phyloP scores from a whole-genome alignment of 2,888 invertebrate genomes.

The Cosmia pyralina region DNA sequence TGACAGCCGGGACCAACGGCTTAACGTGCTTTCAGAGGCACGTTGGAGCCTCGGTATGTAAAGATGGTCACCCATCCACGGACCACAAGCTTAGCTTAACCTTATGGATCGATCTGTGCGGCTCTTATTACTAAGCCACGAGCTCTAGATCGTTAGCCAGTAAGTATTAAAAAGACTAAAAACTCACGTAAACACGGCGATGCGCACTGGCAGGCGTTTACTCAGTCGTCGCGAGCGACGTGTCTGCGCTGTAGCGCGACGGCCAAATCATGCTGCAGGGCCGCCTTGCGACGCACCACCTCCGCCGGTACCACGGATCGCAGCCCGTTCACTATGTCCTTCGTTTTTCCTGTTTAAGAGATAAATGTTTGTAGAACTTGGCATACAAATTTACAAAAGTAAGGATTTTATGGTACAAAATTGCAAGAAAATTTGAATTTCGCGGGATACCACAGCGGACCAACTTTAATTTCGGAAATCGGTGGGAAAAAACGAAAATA shows the following conservation, averaged over 20 bases:
- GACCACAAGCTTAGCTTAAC: no score
- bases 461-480: no score
- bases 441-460: no score
- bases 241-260: conserved; percentile 95
- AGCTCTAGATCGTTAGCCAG: no score
- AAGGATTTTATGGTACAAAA: neutral
- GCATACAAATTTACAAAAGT: neutral
- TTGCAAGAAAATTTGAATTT: no score
- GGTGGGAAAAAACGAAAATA: neutral
- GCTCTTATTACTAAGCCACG: no score
- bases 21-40: no score
- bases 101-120: no score
- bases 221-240: conserved; percentile 89
- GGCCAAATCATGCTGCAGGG: conserved; percentile 96
- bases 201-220: conserved; percentile 33
- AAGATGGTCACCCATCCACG: no score
- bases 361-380: conserved; percentile 12
- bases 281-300: conserved; percentile 95
- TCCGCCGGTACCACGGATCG: conserved; percentile 95
- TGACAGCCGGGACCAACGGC: no score
- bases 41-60: no score
- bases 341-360: conserved; percentile 93
- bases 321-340: conserved; percentile 98
- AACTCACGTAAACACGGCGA: conserved; percentile 59
- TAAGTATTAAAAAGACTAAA: conserved; percentile 5